These are phyloP conservation scores for Cettia cetti DNA, from an alignment of 2,113 vertebrate species.

Conservation along the genomic window DNA sequence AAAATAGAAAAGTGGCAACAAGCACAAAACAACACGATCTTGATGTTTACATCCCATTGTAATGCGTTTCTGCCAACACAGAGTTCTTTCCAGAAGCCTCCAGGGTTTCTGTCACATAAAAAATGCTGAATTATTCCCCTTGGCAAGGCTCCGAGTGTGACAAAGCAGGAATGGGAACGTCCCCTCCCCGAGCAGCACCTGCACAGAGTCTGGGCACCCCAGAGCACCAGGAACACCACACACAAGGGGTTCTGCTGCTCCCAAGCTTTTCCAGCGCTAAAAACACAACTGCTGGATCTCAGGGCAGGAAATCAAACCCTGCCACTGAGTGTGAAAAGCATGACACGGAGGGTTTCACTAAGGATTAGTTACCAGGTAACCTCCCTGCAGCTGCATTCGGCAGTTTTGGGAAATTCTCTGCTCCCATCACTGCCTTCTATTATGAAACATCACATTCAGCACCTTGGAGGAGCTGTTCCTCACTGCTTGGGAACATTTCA, in stretches of 20 bases:
- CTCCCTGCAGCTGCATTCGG: not conserved
- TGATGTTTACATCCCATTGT: not conserved
- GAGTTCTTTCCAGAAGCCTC: not conserved
- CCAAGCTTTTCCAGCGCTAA: not conserved
- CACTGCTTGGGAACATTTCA: not conserved
- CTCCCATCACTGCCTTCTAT: not conserved
- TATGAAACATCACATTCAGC: rapidly evolving
- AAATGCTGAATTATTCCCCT: not conserved
- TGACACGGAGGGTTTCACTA: rapidly evolving
- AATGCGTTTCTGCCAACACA: rapidly evolving
- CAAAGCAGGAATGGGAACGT: not conserved
- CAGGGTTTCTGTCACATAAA: not conserved
- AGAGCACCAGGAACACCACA: rapidly evolving
- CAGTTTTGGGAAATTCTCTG: not conserved
- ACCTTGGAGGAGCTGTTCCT: not conserved
- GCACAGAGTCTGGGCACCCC: not conserved
- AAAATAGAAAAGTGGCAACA: rapidly evolving
- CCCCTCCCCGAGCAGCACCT: not conserved
- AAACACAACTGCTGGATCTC: not conserved
- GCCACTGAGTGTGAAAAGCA: not conserved
- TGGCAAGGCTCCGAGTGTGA: not conserved
- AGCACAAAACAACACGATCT: not conserved
- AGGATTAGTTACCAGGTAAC: not conserved
- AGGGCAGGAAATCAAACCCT: not conserved
- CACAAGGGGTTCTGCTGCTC: rapidly evolving